These are phyloP conservation scores for Drosophila murphyi DNA, from an alignment of 1,140 invertebrate genomes.

Conservation along the genomic window DNA sequence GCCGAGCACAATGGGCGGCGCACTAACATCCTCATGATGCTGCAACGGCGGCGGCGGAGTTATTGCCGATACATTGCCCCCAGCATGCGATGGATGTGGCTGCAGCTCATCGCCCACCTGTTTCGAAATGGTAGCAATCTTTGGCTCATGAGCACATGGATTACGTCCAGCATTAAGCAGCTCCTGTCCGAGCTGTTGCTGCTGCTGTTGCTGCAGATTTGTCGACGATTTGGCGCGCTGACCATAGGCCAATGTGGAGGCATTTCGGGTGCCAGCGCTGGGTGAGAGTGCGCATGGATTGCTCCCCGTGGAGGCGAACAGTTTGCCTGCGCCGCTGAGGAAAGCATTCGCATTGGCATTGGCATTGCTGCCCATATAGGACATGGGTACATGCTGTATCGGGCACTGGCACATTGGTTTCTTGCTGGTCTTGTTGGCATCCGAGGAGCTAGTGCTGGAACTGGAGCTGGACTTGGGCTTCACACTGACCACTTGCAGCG, in stretches of 20 bases:
- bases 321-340: constrained; percentile 66
- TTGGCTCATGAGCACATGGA: constrained; percentile 64
- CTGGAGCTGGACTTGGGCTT: constrained; percentile 57
- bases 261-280: constrained; percentile 37
- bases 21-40: constrained; percentile 70
- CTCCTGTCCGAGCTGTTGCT: constrained; percentile 52
- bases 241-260: constrained; percentile 53
- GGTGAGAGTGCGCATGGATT: constrained; percentile 58
- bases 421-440: constrained; percentile 55
- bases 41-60: constrained; percentile 68
- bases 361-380: constrained; percentile 81
- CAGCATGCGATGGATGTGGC: constrained; percentile 37
- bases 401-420: constrained; percentile 84
- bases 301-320: constrained; percentile 53
- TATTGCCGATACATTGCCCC: constrained; percentile 54
- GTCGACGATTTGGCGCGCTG: constrained; percentile 71
- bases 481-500: constrained; percentile 59
- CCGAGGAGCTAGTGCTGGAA: constrained; percentile 33
- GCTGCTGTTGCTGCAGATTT: constrained; percentile 61
- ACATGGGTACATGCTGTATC: constrained; percentile 84
- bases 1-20: constrained; percentile 72
- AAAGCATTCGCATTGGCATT: constrained; percentile 72
- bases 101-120: constrained; percentile 76
- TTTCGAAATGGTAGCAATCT: constrained; percentile 82
- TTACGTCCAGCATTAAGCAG: constrained; percentile 40